Evolutionary conservation across 2,888 invertebrate species (phyloP).

Genomic region (Ischnus inquisitorius): DNA sequence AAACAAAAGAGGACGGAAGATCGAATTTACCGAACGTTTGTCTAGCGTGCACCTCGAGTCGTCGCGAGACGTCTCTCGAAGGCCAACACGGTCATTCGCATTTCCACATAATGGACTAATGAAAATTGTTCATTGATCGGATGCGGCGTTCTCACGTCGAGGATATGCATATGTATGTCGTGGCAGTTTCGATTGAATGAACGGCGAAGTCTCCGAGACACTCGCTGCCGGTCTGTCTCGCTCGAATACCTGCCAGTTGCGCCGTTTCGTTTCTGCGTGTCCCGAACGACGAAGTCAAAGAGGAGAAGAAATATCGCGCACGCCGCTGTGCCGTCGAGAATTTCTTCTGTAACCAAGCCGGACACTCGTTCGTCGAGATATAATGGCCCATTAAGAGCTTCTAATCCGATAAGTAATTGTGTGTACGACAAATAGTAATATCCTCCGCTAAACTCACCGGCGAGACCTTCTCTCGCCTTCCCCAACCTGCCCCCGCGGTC

Average conservation of each 20-base stretch:
- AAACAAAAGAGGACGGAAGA: background rate
- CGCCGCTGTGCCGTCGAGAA: slow-evolving; percentile 25
- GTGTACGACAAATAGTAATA: slow-evolving; percentile 49
- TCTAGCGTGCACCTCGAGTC: slow-evolving; percentile 38
- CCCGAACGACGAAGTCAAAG: slow-evolving; percentile 58
- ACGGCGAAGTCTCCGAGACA: background rate
- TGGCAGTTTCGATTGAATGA: slow-evolving; percentile 37
- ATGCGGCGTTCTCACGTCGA: too few species aligned
- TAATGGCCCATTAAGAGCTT: slow-evolving; percentile 62
- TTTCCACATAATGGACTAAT: slow-evolving; percentile 3
- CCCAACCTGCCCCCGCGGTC: background rate
- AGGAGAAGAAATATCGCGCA: slow-evolving; percentile 51
- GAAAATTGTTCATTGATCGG: slow-evolving; percentile 35
- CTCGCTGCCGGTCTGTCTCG: slow-evolving; percentile 1
- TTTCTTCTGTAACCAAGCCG: slow-evolving; percentile 44
- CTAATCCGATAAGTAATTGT: slow-evolving; percentile 66
- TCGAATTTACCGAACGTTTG: slow-evolving; percentile 43
- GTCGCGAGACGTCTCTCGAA: slow-evolving; percentile 16
- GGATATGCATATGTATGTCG: slow-evolving; percentile 38
- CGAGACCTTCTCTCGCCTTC: slow-evolving; percentile 25
- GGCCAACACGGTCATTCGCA: slow-evolving; percentile 51
- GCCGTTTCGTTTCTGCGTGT: slow-evolving; percentile 3
- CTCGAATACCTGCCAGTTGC: background rate
- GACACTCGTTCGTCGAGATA: slow-evolving; percentile 59
- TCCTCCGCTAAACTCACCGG: slow-evolving; percentile 13